phyloP scores from a whole-genome alignment of 1,140 invertebrate genomes.

The Nymphalis io region DNA sequence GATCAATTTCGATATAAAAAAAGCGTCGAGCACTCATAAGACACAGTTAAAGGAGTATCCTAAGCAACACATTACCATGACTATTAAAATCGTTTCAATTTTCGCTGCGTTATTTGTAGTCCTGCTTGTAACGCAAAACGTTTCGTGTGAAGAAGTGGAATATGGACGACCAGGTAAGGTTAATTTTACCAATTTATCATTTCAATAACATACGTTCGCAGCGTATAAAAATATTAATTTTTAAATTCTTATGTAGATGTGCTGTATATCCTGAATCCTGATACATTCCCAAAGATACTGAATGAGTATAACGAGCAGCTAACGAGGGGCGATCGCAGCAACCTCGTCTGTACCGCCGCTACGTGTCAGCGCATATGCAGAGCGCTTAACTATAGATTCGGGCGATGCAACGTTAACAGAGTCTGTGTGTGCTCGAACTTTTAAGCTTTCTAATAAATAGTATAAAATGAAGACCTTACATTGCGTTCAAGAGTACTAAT shows the following conservation, averaged over 20 bases:
- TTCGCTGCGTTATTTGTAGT: too few relatives aligned
- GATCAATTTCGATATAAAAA: too few relatives aligned
- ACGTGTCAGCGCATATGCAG: conserved; percentile 12
- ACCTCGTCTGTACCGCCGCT: conserved; percentile 1
- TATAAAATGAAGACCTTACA: too few relatives aligned
- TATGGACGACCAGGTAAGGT: too few relatives aligned
- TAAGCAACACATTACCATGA: too few relatives aligned
- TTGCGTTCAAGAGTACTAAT: too few relatives aligned
- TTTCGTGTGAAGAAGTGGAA: not conserved
- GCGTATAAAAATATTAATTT: not conserved
- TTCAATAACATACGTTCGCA: too few relatives aligned
- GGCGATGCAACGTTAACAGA: conserved; percentile 11
- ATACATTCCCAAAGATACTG: conserved; percentile 6
- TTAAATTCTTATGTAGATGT: not conserved
- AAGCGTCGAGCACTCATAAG: too few relatives aligned
- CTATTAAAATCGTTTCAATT: too few relatives aligned
- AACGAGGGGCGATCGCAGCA: not conserved
- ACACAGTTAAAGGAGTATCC: too few relatives aligned
- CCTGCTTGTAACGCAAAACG: too few relatives aligned
- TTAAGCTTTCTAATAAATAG: not conserved
- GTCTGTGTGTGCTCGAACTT: conserved; percentile 14
- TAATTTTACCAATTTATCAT: too few relatives aligned
- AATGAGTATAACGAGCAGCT: not conserved
- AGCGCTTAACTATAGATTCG: not conserved
- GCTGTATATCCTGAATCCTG: conserved; percentile 5